Evolutionary conservation across 2,888 invertebrate genomes (phyloP), one percentile per base, ranked within the genome.

Genomic region (Melikaiella ostensackeni): DNA sequence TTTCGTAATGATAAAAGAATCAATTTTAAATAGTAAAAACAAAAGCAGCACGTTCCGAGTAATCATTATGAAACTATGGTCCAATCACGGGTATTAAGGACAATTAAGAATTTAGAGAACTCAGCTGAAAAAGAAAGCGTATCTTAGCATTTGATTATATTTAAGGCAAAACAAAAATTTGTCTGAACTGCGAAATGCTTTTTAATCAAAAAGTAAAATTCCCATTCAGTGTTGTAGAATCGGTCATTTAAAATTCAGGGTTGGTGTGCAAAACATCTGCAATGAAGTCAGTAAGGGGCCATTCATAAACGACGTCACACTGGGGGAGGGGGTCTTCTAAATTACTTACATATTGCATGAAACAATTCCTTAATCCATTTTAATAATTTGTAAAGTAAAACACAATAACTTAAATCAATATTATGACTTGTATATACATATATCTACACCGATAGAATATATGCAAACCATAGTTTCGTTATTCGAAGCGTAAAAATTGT

Each of bases 11-110:
- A 46, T 30, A 70, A 62, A 62, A 62, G 9, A 33, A 62, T 33
- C 62, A 62, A 62, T 62, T 62, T 30, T 21, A 30, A 62, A 62
- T 62, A 21, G 30, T 33, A 11, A 33, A 62, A 70, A 63, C 9
- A 61, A 75, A 74, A 78, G 38, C 27, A 27, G 42, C 46, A 73
- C 42, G 24, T 81, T 80, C 76, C 63, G 73, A 85, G 77, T 57
- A 80, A 79, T 79, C 74, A 59, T 75, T 50, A 38, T 76, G 79
- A 84, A 83, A 80, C 81, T 84, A 82, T 80, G 84, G 83, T 84
- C 84, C 80, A 35, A 9, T 75, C 57, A 70, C 66, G 66, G 66
- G 66, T 66, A 66, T 66, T 66, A 66, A 46, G 24, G 46, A 62
- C 61, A 30, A 33, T 8, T n/a, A 30, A n/a, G n/a, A n/a, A 35